A percentile compares a stretch with the other conserved stretches of the same genome.
Conservation (phyloP, 2,113 vertebrate species). For the Chaetura pelagica region DNA sequence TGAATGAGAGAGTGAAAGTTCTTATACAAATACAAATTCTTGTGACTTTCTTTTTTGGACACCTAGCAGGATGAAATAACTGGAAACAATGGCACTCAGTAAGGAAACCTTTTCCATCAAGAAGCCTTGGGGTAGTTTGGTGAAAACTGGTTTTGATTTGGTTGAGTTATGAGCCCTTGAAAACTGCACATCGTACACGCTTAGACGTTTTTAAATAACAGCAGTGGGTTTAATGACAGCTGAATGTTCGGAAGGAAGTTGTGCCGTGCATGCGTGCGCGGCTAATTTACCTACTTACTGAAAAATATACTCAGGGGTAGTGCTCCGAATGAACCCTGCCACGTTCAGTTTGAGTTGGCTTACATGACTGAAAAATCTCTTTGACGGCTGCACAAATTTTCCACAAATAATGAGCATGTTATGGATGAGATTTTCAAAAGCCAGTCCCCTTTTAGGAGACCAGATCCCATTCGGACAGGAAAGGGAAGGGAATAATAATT, state of each 20-base stretch:
- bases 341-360: slow-evolving; percentile 41
- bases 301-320: slow-evolving; percentile 58
- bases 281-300: slow-evolving; percentile 64
- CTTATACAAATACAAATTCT: slow-evolving; percentile 61
- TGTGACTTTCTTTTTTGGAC: slow-evolving; percentile 35
- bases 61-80: slow-evolving; percentile 50
- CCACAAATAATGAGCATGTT: neutral
- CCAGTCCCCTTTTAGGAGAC: neutral
- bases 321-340: slow-evolving; percentile 46
- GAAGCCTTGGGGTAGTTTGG: neutral
- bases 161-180: slow-evolving; percentile 47
- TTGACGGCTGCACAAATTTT: neutral
- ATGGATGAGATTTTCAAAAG: slow-evolving; percentile 22
- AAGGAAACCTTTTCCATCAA: slow-evolving; percentile 18
- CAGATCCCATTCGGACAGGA: neutral
- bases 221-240: slow-evolving; percentile 44
- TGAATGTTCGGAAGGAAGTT: slow-evolving; percentile 54
- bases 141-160: slow-evolving; percentile 62
- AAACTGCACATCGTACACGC: neutral
- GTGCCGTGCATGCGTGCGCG: neutral
- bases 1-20: slow-evolving; percentile 60
- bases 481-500: neutral
- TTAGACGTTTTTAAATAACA: neutral
- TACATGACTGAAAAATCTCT: neutral
- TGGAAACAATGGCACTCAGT: slow-evolving; percentile 46